A percentile compares a stretch with the other conserved stretches of the same genome.
phyloP scores from a whole-genome alignment of 2,888 invertebrate genomes.

The Eilema depressum region DNA sequence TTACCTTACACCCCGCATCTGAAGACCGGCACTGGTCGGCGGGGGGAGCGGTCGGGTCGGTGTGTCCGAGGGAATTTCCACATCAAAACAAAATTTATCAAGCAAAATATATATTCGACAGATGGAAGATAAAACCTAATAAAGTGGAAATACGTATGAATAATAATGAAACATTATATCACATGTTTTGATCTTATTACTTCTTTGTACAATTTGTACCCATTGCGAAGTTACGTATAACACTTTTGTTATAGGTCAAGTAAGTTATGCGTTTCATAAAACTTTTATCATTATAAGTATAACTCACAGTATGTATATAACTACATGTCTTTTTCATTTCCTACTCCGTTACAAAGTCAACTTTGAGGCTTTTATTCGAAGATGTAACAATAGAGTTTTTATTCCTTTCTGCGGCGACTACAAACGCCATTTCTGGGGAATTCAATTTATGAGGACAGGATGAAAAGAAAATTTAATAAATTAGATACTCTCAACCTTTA shows the following conservation, averaged over 20 bases:
- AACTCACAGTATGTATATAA: background rate
- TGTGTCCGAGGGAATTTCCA: too few species aligned
- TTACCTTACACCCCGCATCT: too few species aligned
- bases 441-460: constrained; percentile 43
- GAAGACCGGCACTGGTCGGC: too few species aligned
- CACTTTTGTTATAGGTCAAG: background rate
- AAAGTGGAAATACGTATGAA: too few species aligned
- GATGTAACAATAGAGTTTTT: constrained; percentile 29
- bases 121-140: too few species aligned
- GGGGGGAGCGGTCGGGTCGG: too few species aligned
- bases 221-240: background rate
- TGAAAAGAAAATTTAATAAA: constrained; percentile 50
- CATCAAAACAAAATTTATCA: too few species aligned
- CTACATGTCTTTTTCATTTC: background rate
- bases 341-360: background rate
- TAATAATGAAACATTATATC: too few species aligned
- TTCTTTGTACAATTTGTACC: background rate
- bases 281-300: background rate
- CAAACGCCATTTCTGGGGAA: constrained; percentile 43
- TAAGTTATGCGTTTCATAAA: background rate
- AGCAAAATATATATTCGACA: too few species aligned
- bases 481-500: constrained; percentile 36
- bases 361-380: constrained; percentile 21
- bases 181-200: background rate
- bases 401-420: constrained; percentile 21